Evolutionary conservation across 2,797 vertebrate species (phyloP), one percentile per base, ranked within the genome.

Genomic region (Micrastur ruficollis): DNA sequence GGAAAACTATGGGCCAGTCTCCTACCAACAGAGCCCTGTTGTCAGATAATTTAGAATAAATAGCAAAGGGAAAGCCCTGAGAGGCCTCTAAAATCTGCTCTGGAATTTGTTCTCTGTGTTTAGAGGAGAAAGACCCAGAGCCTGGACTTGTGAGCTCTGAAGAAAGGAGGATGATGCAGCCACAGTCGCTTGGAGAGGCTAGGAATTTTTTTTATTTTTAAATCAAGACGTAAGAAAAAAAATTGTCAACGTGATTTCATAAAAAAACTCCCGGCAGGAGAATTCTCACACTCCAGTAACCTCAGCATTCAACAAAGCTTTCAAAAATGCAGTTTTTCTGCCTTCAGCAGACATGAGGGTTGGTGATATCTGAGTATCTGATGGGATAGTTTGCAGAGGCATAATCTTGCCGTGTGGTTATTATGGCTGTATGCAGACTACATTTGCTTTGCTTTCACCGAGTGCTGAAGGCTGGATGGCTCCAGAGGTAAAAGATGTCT

Each of bases 391-490:
- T 82, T 86, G 14, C 21, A 36, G 72, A 86, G 59, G 56, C 65
- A 62, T 84, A 78, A 50, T 63, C 52, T 97, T 81, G 32, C 55
- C 22, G 49, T 31, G 47, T 89, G 70, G 36, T 74, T 65, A 67
- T 74, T 65, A 67, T 52, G 63, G 72, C 68, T 66, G 52, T 26
- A 76, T 27, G n/a, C 62, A 26, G 19, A 70, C 34, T 34, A 31
- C 78, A 88, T 96, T 97, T 96, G 38, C 75, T 97, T 94, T 32
- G 12, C 50, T 96, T 95, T 87, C 42, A 52, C 11, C 15, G 2
- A 75, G 59, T 93, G 74, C 58, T 96, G 81, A 96, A 95, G 96
- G 72, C 17, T 82, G 68, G 32, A 61, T 67, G 53, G 65, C 59
- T 94, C 27, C 55, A 87, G 61, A 89, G 59, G 26, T 80, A 70